Evolutionary conservation across 2,797 vertebrate species (phyloP), one percentile per base, ranked within the genome.

Genomic region (Malurus leucopterus): DNA sequence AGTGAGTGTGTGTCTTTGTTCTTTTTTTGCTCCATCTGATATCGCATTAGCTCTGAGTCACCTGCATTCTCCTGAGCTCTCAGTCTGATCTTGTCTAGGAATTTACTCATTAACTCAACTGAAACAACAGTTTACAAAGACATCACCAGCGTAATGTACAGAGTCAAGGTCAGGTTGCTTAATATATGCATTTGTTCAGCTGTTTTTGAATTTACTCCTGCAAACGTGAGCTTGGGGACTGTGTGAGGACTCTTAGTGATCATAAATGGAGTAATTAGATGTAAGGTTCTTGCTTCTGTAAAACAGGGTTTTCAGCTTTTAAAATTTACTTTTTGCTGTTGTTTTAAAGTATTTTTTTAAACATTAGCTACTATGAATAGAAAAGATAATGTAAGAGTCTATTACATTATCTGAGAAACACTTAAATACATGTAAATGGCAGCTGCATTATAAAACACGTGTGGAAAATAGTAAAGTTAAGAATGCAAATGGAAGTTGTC

Each of bases 101-200:
- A 67, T 46, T 18, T 47, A 55, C 55, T 74, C 30, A 53, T 92
- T 93, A 92, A 34, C 63, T 86, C 55, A 57, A 24, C 27, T 69
- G 77, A 81, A 92, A 78, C 50, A 83, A 68, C 62, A 69, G 24
- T 70, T 81, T 76, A 70, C 61, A 67, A 84, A 84, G 74, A 36
- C 27, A 88, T 84, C 53, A 27, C 49, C 14, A 38, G 21, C 30
- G 26, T 32, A 46, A 46, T 27, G 20, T 62, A 81, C 2, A 53
- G 46, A 86, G 71, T 63, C 86, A 89, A 88, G 83, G 92, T 89
- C 86, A 84, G 30, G 38, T 43, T 84, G 59, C 34, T 88, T 40
- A 88, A 75, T 38, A 53, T 58, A 38, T 4, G 8, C 58, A 53
- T 68, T 85, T 89, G 30, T 71, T 90, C 69, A 68, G 50, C 54